Evolutionary conservation across 1,140 invertebrate species (phyloP).

Genomic region (Drosophila murphyi): DNA sequence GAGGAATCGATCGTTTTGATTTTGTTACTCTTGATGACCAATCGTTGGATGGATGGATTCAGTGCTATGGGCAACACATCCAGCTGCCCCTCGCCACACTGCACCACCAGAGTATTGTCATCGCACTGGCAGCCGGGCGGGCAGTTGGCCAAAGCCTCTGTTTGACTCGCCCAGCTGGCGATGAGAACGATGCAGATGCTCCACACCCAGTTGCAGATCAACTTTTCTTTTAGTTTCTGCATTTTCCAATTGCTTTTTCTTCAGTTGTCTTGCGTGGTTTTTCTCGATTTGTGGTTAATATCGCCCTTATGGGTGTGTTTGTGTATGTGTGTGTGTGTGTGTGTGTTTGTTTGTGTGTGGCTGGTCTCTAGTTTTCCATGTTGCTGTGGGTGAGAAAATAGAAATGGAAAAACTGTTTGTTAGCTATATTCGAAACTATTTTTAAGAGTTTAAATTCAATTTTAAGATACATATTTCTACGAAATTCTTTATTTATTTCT

Average conservation of each 20-base stretch:
- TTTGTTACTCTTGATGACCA: slow-evolving; percentile 92
- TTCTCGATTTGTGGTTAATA: slow-evolving; percentile 40
- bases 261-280: slow-evolving; percentile 9
- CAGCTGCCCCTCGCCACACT: slow-evolving; percentile 93
- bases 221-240: slow-evolving; percentile 37
- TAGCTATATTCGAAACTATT: slow-evolving; percentile 54
- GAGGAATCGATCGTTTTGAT: slow-evolving; percentile 95
- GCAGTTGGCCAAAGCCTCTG: slow-evolving; percentile 86
- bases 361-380: slow-evolving; percentile 65
- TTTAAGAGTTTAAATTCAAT: slow-evolving; percentile 25
- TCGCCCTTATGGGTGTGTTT: slow-evolving; percentile 4
- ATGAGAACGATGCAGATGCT: slow-evolving; percentile 45
- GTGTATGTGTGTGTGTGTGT: neutral
- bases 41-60: slow-evolving; percentile 94
- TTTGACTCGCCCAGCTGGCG: slow-evolving; percentile 33
- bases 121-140: slow-evolving; percentile 93
- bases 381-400: slow-evolving; percentile 51
- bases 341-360: slow-evolving; percentile 20
- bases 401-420: slow-evolving; percentile 22
- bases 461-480: neutral
- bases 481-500: slow-evolving; percentile 31
- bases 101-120: slow-evolving; percentile 93
- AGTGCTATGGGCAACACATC: slow-evolving; percentile 95
- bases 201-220: slow-evolving; percentile 51
- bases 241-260: slow-evolving; percentile 39